phyloP scores from a whole-genome alignment of 2,797 vertebrate species.

The Mareca penelope region DNA sequence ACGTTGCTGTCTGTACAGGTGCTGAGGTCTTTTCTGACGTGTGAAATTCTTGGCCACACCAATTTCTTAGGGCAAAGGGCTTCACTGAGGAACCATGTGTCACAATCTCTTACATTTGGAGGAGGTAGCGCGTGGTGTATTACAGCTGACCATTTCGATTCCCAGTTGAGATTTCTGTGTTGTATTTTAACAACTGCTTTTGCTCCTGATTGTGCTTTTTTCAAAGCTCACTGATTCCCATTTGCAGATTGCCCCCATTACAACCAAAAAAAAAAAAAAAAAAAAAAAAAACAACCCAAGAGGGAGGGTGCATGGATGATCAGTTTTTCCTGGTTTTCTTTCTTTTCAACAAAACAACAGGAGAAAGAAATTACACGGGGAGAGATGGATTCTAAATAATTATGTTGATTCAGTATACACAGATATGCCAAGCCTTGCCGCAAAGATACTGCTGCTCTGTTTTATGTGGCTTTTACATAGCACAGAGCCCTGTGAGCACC shows the following conservation, averaged over 20 bases:
- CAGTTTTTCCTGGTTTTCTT: conserved; percentile 16
- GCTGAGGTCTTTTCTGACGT: background rate
- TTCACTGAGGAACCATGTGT: background rate
- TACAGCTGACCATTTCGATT: background rate
- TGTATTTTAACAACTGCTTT: background rate
- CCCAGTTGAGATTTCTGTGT: background rate
- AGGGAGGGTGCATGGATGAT: background rate
- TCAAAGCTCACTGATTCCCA: background rate
- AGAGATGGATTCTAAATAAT: conserved; percentile 27
- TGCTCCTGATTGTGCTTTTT: background rate
- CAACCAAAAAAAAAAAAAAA: background rate
- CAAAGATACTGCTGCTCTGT: conserved; percentile 36
- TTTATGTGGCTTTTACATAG: conserved; percentile 31
- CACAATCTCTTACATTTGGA: background rate
- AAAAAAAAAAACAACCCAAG: background rate
- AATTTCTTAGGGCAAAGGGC: background rate
- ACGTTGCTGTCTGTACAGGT: background rate
- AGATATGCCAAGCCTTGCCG: background rate
- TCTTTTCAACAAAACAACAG: conserved; percentile 39
- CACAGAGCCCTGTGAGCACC: background rate
- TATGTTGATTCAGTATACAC: conserved; percentile 18
- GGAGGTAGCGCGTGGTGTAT: background rate
- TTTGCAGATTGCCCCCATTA: background rate
- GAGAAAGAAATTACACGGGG: background rate
- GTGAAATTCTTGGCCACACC: background rate